phyloP scores from a whole-genome alignment of 2,888 invertebrate species.

The Lochmaea capreae region DNA sequence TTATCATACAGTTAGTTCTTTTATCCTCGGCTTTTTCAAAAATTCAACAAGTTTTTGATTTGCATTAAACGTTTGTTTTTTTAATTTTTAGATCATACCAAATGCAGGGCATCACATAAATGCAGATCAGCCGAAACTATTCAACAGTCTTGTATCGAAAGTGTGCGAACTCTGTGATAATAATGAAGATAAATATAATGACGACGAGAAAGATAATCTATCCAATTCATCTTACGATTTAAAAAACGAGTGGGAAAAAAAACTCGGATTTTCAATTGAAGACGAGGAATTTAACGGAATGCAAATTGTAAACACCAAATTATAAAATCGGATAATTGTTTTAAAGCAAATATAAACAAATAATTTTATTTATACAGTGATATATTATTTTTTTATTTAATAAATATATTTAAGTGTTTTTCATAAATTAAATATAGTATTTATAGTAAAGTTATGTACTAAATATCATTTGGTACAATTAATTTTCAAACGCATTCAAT shows the following conservation, averaged over 20 bases:
- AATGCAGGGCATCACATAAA: slow-evolving; percentile 97
- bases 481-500: not conserved
- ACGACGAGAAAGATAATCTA: not conserved
- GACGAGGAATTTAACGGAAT: slow-evolving; percentile 31
- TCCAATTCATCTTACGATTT: not conserved
- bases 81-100: slow-evolving; percentile 75
- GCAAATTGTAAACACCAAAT: slow-evolving; percentile 24
- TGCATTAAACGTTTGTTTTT: too few species aligned
- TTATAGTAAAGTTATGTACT: not conserved
- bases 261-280: slow-evolving; percentile 12
- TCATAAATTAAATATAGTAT: not conserved
- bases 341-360: not conserved
- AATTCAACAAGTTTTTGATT: too few species aligned
- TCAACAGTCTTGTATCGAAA: slow-evolving; percentile 84
- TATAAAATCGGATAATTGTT: slow-evolving; percentile 12
- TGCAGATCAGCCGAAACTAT: slow-evolving; percentile 87
- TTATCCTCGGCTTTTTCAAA: too few species aligned
- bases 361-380: not conserved
- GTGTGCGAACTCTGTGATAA: slow-evolving; percentile 68
- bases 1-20: too few species aligned
- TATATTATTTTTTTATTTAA: not conserved
- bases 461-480: not conserved
- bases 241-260: slow-evolving; percentile 22
- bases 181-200: not conserved
- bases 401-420: not conserved